Evolutionary conservation across 2,113 vertebrate genomes (phyloP).

Genomic region (Silurus glanis): DNA sequence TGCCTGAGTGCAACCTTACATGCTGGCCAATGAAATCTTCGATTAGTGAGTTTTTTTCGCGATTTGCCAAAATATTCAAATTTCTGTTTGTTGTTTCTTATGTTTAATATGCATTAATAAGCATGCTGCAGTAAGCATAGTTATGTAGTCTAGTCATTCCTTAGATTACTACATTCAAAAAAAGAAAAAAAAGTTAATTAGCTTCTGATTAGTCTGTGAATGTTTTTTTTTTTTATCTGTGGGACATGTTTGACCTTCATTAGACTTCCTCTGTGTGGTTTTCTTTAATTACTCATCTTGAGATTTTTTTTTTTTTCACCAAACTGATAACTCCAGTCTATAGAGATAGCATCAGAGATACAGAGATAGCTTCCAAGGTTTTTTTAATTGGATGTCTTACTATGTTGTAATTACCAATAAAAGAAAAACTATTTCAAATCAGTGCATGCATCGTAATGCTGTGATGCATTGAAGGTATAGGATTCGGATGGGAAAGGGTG

Average conservation of each 20-base stretch:
- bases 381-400: neutral
- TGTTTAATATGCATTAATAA: neutral
- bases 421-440: neutral
- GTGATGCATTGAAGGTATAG: constrained; percentile 56
- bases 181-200: constrained; percentile 23
- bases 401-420: neutral
- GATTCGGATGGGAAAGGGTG: constrained; percentile 62
- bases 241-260: constrained; percentile 25
- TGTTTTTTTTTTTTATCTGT: neutral
- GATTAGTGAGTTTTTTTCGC: constrained; percentile 34
- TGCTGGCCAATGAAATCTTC: constrained; percentile 43
- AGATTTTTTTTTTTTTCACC: neutral
- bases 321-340: neutral
- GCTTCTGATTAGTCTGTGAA: constrained; percentile 32
- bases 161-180: constrained; percentile 18
- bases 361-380: neutral
- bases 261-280: constrained; percentile 17
- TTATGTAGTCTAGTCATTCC: neutral
- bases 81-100: neutral
- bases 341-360: neutral
- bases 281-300: constrained; percentile 9
- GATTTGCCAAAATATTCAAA: too few species aligned
- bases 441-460: neutral
- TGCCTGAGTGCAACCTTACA: constrained; percentile 40
- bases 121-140: neutral